phyloP scores from a whole-genome alignment of 2,888 invertebrate species.

The Coelopa pilipes region DNA sequence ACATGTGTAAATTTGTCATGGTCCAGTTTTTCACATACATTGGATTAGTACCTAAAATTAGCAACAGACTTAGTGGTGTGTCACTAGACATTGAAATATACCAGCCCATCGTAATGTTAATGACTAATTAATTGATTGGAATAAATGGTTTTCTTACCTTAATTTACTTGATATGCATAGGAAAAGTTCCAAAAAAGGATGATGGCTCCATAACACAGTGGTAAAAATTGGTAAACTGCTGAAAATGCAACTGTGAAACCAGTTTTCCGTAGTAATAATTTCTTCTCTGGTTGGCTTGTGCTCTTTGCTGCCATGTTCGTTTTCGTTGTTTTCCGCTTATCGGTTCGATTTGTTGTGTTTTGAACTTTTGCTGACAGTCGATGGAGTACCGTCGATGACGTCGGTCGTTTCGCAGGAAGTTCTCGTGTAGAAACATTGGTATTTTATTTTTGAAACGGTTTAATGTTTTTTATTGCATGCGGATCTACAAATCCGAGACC shows the following conservation, averaged over 20 bases:
- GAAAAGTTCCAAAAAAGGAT: no score
- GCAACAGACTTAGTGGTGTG: no score
- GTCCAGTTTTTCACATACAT: not conserved
- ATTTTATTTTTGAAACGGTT: constrained; percentile 34
- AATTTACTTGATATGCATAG: no score
- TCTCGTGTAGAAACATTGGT: constrained; percentile 35
- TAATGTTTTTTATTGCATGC: constrained; percentile 41
- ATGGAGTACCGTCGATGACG: constrained; percentile 54
- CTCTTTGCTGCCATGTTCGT: not conserved
- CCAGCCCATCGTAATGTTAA: no score
- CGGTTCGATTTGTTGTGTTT: constrained; percentile 53
- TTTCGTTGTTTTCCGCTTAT: constrained; percentile 38
- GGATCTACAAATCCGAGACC: constrained; percentile 41
- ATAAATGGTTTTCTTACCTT: no score
- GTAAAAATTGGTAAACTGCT: no score
- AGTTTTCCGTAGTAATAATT: not conserved
- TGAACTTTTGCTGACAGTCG: constrained; percentile 51
- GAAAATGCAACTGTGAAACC: constrained; percentile 5
- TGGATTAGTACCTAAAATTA: no score
- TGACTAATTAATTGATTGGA: no score
- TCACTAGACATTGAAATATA: no score
- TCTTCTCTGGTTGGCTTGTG: not conserved
- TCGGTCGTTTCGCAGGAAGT: constrained; percentile 46
- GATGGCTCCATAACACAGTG: no score
- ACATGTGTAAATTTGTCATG: constrained; percentile 10